phyloP scores from a whole-genome alignment of 2,797 vertebrate species.

The Bufotes viridis region DNA sequence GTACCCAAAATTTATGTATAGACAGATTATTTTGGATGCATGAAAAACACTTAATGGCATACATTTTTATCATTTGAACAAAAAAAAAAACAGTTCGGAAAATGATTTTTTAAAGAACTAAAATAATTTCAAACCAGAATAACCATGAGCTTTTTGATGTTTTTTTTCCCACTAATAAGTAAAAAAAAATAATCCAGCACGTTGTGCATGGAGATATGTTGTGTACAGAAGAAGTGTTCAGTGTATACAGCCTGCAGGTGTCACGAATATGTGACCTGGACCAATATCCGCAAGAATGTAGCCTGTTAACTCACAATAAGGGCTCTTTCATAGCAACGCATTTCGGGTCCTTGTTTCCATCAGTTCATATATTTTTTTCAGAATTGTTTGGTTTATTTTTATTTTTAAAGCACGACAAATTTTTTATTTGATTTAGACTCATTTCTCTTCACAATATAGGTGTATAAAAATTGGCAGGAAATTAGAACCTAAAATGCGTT shows the following conservation, averaged over 20 bases:
- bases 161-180: neutral
- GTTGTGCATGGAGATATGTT: neutral
- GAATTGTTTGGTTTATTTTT: neutral
- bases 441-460: no score
- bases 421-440: no score
- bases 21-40: neutral
- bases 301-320: neutral
- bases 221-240: neutral
- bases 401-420: neutral
- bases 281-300: neutral
- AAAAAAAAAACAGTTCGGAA: neutral
- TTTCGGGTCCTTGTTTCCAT: neutral
- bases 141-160: neutral
- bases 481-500: neutral
- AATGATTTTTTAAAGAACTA: neutral
- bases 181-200: neutral
- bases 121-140: slow-evolving; percentile 4
- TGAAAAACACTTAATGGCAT: neutral
- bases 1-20: neutral
- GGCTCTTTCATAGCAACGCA: neutral
- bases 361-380: neutral
- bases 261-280: neutral
- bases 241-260: neutral
- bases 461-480: neutral
- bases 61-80: no score